Conservation (phyloP, 2,113 vertebrate species). For the Bothrops jararaca region DNA sequence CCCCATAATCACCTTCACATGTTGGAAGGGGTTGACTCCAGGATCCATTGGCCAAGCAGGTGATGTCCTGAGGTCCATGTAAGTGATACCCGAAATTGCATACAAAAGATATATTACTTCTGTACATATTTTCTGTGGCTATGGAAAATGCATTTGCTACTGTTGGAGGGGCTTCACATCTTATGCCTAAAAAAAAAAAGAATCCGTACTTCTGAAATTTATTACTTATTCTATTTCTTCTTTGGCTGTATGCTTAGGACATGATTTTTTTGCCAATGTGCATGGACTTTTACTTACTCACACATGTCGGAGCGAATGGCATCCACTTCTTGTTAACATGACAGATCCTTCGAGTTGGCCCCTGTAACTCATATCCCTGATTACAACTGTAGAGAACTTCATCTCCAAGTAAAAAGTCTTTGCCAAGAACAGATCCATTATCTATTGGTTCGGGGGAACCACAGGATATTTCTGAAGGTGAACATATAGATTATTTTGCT, state of each 20-base stretch:
- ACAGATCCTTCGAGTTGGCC: slow-evolving; percentile 65
- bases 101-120: slow-evolving; percentile 59
- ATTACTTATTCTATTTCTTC: not conserved
- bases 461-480: slow-evolving; percentile 57
- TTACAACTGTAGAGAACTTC: slow-evolving; percentile 66
- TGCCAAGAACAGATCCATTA: slow-evolving; percentile 57
- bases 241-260: not conserved
- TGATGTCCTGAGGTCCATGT: slow-evolving; percentile 61
- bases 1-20: slow-evolving; percentile 59
- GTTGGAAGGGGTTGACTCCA: slow-evolving; percentile 65
- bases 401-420: slow-evolving; percentile 55
- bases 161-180: slow-evolving; percentile 52
- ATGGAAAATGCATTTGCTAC: slow-evolving; percentile 61
- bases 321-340: slow-evolving; percentile 65
- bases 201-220: slow-evolving; percentile 18
- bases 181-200: slow-evolving; percentile 56
- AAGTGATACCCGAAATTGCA: slow-evolving; percentile 63
- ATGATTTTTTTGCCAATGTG: not conserved
- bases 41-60: slow-evolving; percentile 65
- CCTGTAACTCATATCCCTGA: slow-evolving; percentile 63
- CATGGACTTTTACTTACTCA: slow-evolving; percentile 51
- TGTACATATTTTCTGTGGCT: slow-evolving; percentile 52
- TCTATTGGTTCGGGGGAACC: slow-evolving; percentile 53
- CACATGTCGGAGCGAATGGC: slow-evolving; percentile 48
- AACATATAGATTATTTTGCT: not conserved